Base-by-base conservation (phyloP, 1,140 invertebrate species). In the Diabrotica undecimpunctata region DNA sequence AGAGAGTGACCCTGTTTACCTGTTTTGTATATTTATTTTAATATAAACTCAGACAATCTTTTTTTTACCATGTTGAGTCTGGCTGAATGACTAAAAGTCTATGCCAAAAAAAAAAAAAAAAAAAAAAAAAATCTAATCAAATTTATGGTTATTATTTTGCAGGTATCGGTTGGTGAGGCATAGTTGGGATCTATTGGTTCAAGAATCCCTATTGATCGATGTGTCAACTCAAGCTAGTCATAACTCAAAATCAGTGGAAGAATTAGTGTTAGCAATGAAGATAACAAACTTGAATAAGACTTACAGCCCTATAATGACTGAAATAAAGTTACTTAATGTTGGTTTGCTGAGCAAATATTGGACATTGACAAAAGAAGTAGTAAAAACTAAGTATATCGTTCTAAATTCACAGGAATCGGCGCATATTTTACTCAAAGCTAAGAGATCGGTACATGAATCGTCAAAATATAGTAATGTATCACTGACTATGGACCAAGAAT, bases 131-230 rank as follows among this genome's bases (percentile, higher is more conserved):
- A 25, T 25, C 25, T 25, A 4, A 25, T 25, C 25, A 25, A n/a
- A n/a, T n/a, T n/a, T n/a, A n/a, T n/a, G n/a, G n/a, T n/a, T n/a
- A 25, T 25, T 61, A 69, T 64, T 62, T 78, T 79, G 54, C 70
- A 87, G 86, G 68, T 86, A 91, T 75, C 80, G 89, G 53, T 74
- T 91, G 8, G 83, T 88, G 36, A 84, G 88, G 6, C 88, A 91
- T 66, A 83, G 82, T 13, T 89, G 88, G 84, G 81, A 86, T 60
- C 76, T 90, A n/a, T 83, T 83, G 50, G 86, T 90, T n/a, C 79
- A 87, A 55, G 86, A 89, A 66, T 89, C 88, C 2, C 74, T 91
- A 10, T 82, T 84, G 61, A 81, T 87, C 3, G 83, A 83, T 14
- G 83, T 84, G 0, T 81, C 82, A 38, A 81, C 82, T 6, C 75